phyloP scores from a whole-genome alignment of 2,888 invertebrate species.

The Ischnus inquisitorius region DNA sequence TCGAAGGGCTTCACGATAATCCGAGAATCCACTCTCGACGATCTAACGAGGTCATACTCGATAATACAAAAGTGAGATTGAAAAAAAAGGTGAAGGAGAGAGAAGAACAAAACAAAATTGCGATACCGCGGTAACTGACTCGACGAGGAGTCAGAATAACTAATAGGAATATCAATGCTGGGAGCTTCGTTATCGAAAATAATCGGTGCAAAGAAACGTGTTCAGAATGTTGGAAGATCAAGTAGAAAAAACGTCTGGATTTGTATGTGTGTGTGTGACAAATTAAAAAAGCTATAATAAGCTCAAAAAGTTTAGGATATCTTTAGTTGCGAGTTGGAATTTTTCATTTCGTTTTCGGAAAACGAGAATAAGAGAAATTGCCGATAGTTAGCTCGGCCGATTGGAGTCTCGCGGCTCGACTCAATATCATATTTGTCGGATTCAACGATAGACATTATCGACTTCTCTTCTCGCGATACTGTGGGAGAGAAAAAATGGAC shows the following conservation, averaged over 20 bases:
- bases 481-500: background rate
- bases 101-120: background rate
- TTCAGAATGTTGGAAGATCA: no score
- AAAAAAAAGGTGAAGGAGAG: background rate
- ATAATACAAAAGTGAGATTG: background rate
- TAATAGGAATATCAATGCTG: conserved; percentile 11
- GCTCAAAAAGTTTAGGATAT: no score
- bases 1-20: conserved; percentile 64
- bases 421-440: background rate
- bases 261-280: no score
- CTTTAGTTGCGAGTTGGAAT: no score
- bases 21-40: conserved; percentile 48
- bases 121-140: conserved; percentile 1
- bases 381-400: no score
- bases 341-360: no score
- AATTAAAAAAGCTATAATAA: no score
- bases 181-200: background rate
- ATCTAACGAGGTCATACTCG: conserved; percentile 45
- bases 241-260: no score
- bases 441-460: background rate
- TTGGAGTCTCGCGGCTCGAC: no score
- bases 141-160: background rate
- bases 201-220: background rate
- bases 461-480: background rate
- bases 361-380: no score